Conservation (phyloP, 2,113 vertebrate species). For the Macquaria australasica region DNA sequence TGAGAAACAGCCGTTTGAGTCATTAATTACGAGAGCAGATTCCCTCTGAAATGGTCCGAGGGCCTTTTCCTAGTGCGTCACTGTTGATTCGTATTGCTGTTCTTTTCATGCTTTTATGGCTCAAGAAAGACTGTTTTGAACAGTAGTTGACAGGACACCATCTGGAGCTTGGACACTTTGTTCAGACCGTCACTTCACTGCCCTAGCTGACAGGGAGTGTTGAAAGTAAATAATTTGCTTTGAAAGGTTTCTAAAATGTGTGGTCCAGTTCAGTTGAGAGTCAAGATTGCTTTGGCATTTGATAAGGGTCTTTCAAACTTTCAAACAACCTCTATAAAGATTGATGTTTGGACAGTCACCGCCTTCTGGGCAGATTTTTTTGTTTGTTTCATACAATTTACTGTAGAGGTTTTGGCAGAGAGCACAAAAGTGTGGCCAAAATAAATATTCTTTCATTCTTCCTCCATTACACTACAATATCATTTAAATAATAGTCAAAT, state of each 20-base stretch:
- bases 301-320: conserved; percentile 38
- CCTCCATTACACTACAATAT: background rate
- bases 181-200: conserved; percentile 32
- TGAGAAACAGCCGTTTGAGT: conserved; percentile 36
- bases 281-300: conserved; percentile 46
- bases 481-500: background rate
- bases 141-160: conserved; percentile 48
- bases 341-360: background rate
- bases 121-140: conserved; percentile 38
- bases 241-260: conserved; percentile 47
- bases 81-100: background rate
- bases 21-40: conserved; percentile 13
- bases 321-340: background rate
- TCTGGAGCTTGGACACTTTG: conserved; percentile 50
- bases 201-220: conserved; percentile 28
- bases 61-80: background rate
- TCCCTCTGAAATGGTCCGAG: conserved; percentile 9
- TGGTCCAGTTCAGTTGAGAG: conserved; percentile 4
- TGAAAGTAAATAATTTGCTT: conserved; percentile 42
- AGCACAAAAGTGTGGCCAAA: background rate
- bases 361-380: background rate
- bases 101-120: conserved; percentile 26
- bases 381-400: background rate
- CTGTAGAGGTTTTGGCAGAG: background rate
- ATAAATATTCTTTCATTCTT: conserved; percentile 1